Evolutionary conservation across 1,140 invertebrate species (phyloP).

Genomic region (Archivesica marissinica): DNA sequence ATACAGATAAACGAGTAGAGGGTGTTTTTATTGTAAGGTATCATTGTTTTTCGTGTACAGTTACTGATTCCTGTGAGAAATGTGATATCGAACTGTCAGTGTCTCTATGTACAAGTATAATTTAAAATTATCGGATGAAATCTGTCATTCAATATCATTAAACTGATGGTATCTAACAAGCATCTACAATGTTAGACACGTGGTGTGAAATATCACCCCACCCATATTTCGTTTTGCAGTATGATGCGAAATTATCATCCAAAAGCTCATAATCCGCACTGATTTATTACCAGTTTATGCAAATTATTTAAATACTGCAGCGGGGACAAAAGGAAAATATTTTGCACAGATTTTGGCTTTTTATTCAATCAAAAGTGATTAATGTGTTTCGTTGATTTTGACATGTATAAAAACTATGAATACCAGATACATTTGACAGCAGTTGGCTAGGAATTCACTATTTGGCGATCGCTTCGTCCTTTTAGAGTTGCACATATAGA

Average conservation of each 20-base stretch:
- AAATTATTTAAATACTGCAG: slow-evolving; percentile 19
- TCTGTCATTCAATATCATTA: slow-evolving; percentile 49
- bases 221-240: slow-evolving; percentile 42
- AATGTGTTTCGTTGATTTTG: slow-evolving; percentile 2
- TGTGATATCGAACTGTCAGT: background rate
- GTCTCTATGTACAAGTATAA: slow-evolving; percentile 34
- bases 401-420: background rate
- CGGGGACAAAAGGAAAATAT: slow-evolving; percentile 7
- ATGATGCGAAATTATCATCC: slow-evolving; percentile 31
- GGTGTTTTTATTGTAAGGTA: no score
- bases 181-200: slow-evolving; percentile 30
- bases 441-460: no score
- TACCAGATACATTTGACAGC: no score
- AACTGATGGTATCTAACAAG: slow-evolving; percentile 30
- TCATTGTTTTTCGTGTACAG: background rate
- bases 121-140: slow-evolving; percentile 33
- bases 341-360: slow-evolving; percentile 10
- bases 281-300: slow-evolving; percentile 42
- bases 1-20: no score
- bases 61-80: slow-evolving; percentile 1
- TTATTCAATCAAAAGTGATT: slow-evolving; percentile 2
- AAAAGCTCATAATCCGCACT: slow-evolving; percentile 14
- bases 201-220: slow-evolving; percentile 52
- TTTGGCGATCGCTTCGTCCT: no score
- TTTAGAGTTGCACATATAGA: no score